Conservation (phyloP, 2,888 invertebrate species). For the Drosophila buzzatii region DNA sequence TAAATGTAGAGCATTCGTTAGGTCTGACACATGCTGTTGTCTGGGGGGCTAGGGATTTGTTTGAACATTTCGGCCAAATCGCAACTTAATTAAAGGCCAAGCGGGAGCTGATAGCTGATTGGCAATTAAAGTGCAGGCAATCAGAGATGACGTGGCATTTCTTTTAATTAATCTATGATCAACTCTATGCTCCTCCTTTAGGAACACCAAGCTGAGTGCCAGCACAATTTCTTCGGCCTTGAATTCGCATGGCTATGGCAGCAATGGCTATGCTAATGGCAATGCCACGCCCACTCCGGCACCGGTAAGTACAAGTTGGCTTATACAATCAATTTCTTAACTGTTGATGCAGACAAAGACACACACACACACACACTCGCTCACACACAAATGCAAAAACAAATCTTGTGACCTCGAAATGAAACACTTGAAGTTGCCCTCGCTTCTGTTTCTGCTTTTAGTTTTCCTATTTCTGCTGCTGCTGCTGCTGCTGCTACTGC, state of each 20-base stretch:
- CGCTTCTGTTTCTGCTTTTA: conserved; percentile 8
- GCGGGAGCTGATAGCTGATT: background rate
- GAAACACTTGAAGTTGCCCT: conserved; percentile 30
- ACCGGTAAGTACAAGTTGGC: conserved; percentile 76
- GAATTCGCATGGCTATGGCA: conserved; percentile 85
- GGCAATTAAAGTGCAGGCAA: conserved; percentile 14
- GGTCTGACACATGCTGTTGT: conserved; percentile 6
- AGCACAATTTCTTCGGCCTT: conserved; percentile 92
- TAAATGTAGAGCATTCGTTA: conserved; percentile 9
- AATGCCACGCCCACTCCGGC: conserved; percentile 77
- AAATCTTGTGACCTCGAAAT: conserved; percentile 1
- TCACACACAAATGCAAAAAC: conserved; percentile 32
- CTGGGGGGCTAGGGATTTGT: conserved; percentile 56
- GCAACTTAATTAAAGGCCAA: conserved; percentile 66
- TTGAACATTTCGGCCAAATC: conserved; percentile 54
- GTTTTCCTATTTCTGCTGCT: conserved; percentile 2
- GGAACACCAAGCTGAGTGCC: conserved; percentile 90
- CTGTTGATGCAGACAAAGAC: conserved; percentile 5
- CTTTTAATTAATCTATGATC: conserved; percentile 21
- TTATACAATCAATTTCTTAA: background rate
- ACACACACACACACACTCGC: conserved; percentile 19
- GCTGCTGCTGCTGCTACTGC: background rate
- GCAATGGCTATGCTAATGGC: conserved; percentile 84
- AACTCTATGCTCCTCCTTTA: conserved; percentile 75
- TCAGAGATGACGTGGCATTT: conserved; percentile 17